phyloP scores from a whole-genome alignment of 2,888 invertebrate species.

The Drosophila sordidula region DNA sequence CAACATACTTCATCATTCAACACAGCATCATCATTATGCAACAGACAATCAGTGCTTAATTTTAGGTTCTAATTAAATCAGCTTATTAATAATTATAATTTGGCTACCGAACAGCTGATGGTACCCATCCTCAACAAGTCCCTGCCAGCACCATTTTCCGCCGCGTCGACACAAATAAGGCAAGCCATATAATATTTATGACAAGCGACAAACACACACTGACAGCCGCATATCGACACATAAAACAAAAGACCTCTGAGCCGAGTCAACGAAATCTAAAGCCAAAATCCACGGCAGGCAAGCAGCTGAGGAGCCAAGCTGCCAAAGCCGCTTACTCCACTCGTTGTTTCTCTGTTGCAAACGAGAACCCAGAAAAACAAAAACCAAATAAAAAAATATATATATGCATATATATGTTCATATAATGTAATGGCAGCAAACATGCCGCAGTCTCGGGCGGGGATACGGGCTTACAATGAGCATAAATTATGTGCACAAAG shows the following conservation, averaged over 20 bases:
- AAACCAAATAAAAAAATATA: neutral
- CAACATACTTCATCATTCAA: conserved; percentile 13
- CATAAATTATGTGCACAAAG: conserved; percentile 72
- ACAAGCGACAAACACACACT: conserved; percentile 32
- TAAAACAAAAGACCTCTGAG: conserved; percentile 62
- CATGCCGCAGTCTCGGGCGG: conserved; percentile 39
- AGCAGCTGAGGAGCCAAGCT: conserved; percentile 20
- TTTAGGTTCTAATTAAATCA: conserved; percentile 63
- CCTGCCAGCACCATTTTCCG: conserved; percentile 32
- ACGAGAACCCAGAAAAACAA: conserved; percentile 27
- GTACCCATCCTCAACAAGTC: conserved; percentile 4
- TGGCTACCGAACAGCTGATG: conserved; percentile 16
- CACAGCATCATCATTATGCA: conserved; percentile 53
- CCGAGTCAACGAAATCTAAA: conserved; percentile 74
- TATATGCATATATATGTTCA: neutral
- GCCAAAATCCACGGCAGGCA: conserved; percentile 52
- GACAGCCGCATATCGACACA: conserved; percentile 22
- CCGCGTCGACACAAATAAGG: conserved; percentile 50
- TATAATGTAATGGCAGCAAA: conserved; percentile 23
- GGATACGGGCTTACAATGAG: conserved; percentile 58
- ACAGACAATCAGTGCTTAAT: conserved; percentile 55
- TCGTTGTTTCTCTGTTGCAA: conserved; percentile 27
- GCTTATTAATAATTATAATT: conserved; percentile 68
- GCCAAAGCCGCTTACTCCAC: conserved; percentile 69
- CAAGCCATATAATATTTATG: conserved; percentile 64